A percentile compares a stretch with the other conserved stretches of the same genome.
Evolutionary conservation across 1,140 invertebrate species (phyloP).

Genomic region (Bombus fervidus): DNA sequence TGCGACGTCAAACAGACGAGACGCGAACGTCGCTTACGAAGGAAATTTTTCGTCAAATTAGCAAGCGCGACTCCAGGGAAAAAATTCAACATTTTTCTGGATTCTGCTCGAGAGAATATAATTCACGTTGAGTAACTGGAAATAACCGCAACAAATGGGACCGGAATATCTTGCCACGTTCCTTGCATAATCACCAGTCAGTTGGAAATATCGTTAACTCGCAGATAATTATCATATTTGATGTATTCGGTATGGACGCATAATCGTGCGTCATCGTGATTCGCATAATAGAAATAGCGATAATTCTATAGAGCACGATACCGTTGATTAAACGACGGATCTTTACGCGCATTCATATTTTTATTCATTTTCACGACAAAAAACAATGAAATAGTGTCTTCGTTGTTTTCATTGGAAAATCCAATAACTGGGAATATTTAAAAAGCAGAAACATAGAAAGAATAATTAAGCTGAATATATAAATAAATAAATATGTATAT

Average conservation of each 20-base stretch:
- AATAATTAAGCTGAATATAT: neutral
- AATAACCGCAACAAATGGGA: conserved; percentile 2
- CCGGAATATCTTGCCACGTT: neutral
- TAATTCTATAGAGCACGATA: neutral
- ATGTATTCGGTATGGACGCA: neutral
- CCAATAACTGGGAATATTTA: too few species aligned
- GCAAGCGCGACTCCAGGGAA: neutral
- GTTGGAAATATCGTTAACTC: neutral
- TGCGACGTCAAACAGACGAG: neutral
- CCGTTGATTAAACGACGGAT: neutral
- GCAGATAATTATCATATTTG: neutral
- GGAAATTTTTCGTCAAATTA: conserved; percentile 11
- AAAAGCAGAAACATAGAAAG: neutral
- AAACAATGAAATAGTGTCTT: too few species aligned
- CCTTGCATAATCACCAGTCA: neutral
- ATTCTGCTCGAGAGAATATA: neutral
- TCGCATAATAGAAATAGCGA: neutral
- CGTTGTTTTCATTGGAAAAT: too few species aligned
- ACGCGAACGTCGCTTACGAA: neutral
- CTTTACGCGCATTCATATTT: too few species aligned
- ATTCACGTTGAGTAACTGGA: neutral
- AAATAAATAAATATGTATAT: neutral
- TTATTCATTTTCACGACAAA: too few species aligned
- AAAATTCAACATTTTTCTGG: neutral
- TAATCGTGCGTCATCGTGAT: neutral